Conservation (phyloP, 2,888 invertebrate genomes). For the Oligia strigilis region DNA sequence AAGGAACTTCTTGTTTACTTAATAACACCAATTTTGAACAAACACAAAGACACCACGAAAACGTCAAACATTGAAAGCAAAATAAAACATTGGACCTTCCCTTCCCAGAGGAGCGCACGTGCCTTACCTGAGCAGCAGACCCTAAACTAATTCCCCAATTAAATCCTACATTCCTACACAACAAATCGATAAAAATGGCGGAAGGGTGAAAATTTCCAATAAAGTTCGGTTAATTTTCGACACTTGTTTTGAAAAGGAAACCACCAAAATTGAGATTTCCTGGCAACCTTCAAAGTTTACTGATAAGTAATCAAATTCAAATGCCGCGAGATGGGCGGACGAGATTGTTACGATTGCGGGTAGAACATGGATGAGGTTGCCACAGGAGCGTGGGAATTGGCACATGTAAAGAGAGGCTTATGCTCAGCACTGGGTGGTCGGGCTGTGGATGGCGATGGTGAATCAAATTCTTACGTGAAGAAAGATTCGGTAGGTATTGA, state of each 20-base stretch:
- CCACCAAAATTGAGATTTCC: not conserved
- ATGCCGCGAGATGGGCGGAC: not conserved
- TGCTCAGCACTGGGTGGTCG: not conserved
- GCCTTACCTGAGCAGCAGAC: slow-evolving; percentile 61
- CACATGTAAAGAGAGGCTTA: not conserved
- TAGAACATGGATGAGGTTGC: not conserved
- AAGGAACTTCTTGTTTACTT: not conserved
- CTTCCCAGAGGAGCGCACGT: slow-evolving; percentile 67
- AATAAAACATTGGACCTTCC: slow-evolving; percentile 45
- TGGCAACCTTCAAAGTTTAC: not conserved
- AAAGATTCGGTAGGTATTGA: slow-evolving; percentile 25
- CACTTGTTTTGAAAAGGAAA: slow-evolving; percentile 49
- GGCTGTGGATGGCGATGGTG: not conserved
- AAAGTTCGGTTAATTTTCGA: slow-evolving; percentile 29
- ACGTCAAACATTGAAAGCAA: slow-evolving; percentile 21
- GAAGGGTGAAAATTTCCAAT: slow-evolving; percentile 59
- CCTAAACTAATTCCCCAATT: slow-evolving; percentile 73
- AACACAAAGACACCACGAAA: slow-evolving; percentile 19
- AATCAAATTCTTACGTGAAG: slow-evolving; percentile 11
- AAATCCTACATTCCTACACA: slow-evolving; percentile 68
- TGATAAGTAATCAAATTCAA: slow-evolving; percentile 4
- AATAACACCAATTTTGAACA: not conserved
- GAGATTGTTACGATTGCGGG: not conserved
- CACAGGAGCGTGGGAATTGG: not conserved
- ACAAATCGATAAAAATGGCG: slow-evolving; percentile 65